Evolutionary conservation across 1,140 invertebrate species (phyloP).

Genomic region (Ceratitis capitata): DNA sequence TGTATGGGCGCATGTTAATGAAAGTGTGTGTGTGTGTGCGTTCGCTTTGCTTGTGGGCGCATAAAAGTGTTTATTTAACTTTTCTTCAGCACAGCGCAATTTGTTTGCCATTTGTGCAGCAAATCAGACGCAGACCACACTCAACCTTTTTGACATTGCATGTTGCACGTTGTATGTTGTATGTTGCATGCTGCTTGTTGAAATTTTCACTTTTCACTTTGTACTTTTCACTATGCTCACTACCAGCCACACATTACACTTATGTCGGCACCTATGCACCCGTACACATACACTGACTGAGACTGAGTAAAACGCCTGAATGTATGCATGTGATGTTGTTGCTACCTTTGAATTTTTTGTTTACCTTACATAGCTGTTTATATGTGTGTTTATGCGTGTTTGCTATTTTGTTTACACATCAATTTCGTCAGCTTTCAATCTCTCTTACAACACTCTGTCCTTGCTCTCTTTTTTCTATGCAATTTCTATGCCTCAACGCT

Average conservation of each 20-base stretch:
- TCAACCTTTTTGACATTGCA: constrained; percentile 19
- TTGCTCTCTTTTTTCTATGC: neutral
- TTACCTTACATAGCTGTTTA: neutral
- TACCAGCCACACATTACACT: neutral
- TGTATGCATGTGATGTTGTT: neutral
- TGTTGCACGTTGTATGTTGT: neutral
- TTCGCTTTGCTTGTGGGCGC: neutral
- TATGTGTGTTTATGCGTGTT: neutral
- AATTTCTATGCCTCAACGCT: neutral
- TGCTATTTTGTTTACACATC: neutral
- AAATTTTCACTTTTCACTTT: constrained; percentile 36
- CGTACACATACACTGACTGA: neutral
- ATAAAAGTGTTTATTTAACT: constrained; percentile 35
- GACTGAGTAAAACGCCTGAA: neutral
- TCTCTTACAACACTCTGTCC: neutral
- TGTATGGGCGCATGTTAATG: neutral
- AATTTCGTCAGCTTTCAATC: constrained; percentile 7
- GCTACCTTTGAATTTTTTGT: neutral
- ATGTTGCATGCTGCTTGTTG: neutral
- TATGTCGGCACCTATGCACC: neutral
- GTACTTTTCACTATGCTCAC: too few relatives aligned
- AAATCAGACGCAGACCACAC: neutral
- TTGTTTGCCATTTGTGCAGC: constrained; percentile 19
- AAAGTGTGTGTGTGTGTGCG: neutral
- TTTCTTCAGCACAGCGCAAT: neutral